Base-by-base conservation (phyloP, 2,888 invertebrate genomes). In the Agrotis puta region DNA sequence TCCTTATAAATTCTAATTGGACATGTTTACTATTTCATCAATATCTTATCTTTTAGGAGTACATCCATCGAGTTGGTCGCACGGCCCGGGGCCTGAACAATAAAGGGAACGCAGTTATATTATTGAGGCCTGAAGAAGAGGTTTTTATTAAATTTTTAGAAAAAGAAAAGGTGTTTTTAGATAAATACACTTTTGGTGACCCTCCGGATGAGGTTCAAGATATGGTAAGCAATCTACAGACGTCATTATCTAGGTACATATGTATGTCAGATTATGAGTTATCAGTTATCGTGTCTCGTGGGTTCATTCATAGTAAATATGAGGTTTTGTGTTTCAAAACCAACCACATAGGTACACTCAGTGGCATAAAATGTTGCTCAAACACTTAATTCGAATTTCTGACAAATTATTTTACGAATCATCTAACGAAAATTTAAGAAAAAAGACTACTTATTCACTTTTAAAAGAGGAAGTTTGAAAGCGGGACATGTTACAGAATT, bases 41-140 rank as follows among this genome's bases (percentile, higher is more conserved):
- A 0, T 74, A 75, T 75, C 64, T 79, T 77, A 74, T 70, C 73
- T 94, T 96, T 39, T 89, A 98, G 97, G 99, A 99, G 96, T 99
- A 99, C 90, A 99, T 99, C 88, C 99, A 99, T 95, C 97, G 99
- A 87, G 99, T 99, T 24, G 99, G 99, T 22, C 97, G 99, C 88
- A 99, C 99, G 16, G 99, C 99, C 4, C 97, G 99, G 85, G 99
- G 99, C 18, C 97, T 98, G 84, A 98, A 98, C 61, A 98, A 98
- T 64, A 97, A 97, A 70, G 99, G 99, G 0, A 98, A 98, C 93
- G 99, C 99, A 0, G 96, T 99, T n/a, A 96, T 99, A 61, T 97
- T 99, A 87, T 94, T 99, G 45, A 96, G 99, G 67, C 99, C 99
- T 0, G 98, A 99, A 90, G 99, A 99, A 93, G 96, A 99, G 65